phyloP scores from a whole-genome alignment of 2,888 invertebrate genomes.

The Eledone cirrhosa region DNA sequence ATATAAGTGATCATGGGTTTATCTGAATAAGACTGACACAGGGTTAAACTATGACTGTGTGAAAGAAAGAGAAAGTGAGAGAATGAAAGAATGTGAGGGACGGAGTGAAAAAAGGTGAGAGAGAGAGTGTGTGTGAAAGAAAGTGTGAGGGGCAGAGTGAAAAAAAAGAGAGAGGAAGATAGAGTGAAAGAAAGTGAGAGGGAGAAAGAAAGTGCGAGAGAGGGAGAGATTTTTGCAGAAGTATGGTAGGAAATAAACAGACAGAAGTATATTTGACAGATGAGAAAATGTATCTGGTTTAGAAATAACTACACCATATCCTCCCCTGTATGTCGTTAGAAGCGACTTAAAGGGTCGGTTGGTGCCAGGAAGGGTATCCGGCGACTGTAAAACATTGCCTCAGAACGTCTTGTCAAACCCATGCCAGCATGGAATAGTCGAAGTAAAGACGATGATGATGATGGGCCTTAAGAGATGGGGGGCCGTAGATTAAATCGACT shows the following conservation, averaged over 20 bases:
- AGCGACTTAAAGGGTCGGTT: no score
- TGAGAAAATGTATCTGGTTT: not conserved
- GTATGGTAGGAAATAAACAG: not conserved
- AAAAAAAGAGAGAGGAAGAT: slow-evolving; percentile 29
- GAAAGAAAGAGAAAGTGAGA: slow-evolving; percentile 5
- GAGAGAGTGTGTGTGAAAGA: slow-evolving; percentile 31
- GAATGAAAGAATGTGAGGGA: slow-evolving; percentile 24
- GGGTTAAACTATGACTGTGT: not conserved
- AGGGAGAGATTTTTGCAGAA: slow-evolving; percentile 24
- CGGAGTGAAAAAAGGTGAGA: slow-evolving; percentile 30
- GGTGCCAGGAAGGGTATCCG: no score
- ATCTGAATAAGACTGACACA: no score
- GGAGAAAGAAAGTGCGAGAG: slow-evolving; percentile 33
- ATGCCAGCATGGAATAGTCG: no score
- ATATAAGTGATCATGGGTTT: no score
- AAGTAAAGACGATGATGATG: no score
- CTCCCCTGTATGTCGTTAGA: no score
- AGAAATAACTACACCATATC: no score
- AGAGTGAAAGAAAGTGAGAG: slow-evolving; percentile 29
- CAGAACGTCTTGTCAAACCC: no score
- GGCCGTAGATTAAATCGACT: no score
- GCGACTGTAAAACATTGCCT: no score
- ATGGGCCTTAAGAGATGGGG: no score
- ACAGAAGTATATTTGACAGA: not conserved
- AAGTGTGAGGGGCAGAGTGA: slow-evolving; percentile 31